Percentiles rank a stretch among this genome's conserved stretches.
These are phyloP conservation scores for Drosophila paramelanica DNA, from an alignment of 2,888 invertebrate species.

Conservation along the genomic window DNA sequence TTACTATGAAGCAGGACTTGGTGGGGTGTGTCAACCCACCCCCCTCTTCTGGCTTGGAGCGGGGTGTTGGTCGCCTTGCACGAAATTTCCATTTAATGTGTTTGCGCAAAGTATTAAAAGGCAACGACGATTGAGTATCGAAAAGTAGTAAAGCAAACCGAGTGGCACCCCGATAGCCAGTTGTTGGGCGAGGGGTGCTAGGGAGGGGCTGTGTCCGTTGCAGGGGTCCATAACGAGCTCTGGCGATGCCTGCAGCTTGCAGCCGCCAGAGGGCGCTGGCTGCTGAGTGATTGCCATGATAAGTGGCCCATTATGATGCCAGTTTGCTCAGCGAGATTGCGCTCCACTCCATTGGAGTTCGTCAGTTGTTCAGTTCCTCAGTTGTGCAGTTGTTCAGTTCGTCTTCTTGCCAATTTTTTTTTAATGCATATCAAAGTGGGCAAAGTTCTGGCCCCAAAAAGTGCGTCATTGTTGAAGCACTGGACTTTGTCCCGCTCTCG, in stretches of 20 bases:
- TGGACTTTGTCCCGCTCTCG: slow-evolving; percentile 14
- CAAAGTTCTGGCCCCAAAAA: slow-evolving; percentile 69
- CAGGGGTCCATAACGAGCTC: slow-evolving; percentile 31
- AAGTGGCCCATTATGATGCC: slow-evolving; percentile 81
- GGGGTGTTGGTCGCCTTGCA: slow-evolving; percentile 56
- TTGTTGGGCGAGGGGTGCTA: not conserved
- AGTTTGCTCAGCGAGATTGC: slow-evolving; percentile 80
- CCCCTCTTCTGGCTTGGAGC: slow-evolving; percentile 5
- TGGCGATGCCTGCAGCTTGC: slow-evolving; percentile 46
- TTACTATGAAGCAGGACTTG: slow-evolving; percentile 1
- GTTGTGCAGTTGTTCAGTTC: slow-evolving; percentile 23
- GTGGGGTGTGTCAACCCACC: slow-evolving; percentile 7
- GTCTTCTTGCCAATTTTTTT: slow-evolving; percentile 48
- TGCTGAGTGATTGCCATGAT: slow-evolving; percentile 80
- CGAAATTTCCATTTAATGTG: slow-evolving; percentile 79
- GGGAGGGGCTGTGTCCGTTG: slow-evolving; percentile 28
- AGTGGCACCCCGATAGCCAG: slow-evolving; percentile 34
- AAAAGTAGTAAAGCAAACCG: slow-evolving; percentile 74
- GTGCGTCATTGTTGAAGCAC: slow-evolving; percentile 66
- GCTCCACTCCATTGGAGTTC: slow-evolving; percentile 73
- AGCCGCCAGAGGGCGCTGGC: slow-evolving; percentile 62
- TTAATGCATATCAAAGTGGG: slow-evolving; percentile 78
- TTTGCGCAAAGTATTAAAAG: slow-evolving; percentile 77
- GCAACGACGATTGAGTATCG: slow-evolving; percentile 81
- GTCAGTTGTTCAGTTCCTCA: slow-evolving; percentile 19